These are phyloP conservation scores for Dryadula phaetusa DNA, from an alignment of 2,888 invertebrate species.

Conservation along the genomic window DNA sequence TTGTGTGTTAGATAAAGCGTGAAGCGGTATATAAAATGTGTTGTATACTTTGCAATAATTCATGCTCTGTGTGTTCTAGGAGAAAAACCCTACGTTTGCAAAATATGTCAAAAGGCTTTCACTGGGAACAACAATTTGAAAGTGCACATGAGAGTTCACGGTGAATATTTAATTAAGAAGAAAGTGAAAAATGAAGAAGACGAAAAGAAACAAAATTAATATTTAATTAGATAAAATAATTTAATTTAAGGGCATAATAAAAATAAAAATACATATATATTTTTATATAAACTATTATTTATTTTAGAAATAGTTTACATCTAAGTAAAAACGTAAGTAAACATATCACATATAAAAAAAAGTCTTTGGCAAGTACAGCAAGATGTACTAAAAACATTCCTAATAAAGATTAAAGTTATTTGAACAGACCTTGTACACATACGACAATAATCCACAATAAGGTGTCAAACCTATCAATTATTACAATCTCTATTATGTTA, in stretches of 20 bases:
- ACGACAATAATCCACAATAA: slow-evolving; percentile 20
- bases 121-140: slow-evolving; percentile 57
- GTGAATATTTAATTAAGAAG: slow-evolving; percentile 62
- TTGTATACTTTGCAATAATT: too few relatives aligned
- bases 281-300: slow-evolving; percentile 53
- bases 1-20: too few relatives aligned
- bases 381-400: slow-evolving; percentile 51
- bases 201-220: slow-evolving; percentile 2
- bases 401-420: slow-evolving; percentile 13
- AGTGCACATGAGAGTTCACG: slow-evolving; percentile 74
- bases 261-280: slow-evolving; percentile 6
- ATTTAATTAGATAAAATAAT: not conserved
- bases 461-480: slow-evolving; percentile 27
- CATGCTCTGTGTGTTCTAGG: slow-evolving; percentile 46
- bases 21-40: too few relatives aligned
- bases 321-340: slow-evolving; percentile 73
- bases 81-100: slow-evolving; percentile 61
- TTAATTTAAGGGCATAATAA: not conserved
- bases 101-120: slow-evolving; percentile 60
- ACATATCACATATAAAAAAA: slow-evolving; percentile 79
- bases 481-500: not conserved
- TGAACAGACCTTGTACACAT: slow-evolving; percentile 10
- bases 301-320: slow-evolving; percentile 66
- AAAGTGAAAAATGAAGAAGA: slow-evolving; percentile 39
- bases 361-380: slow-evolving; percentile 81